Conservation (phyloP, 2,113 vertebrate genomes). For the Xyrauchen texanus region DNA sequence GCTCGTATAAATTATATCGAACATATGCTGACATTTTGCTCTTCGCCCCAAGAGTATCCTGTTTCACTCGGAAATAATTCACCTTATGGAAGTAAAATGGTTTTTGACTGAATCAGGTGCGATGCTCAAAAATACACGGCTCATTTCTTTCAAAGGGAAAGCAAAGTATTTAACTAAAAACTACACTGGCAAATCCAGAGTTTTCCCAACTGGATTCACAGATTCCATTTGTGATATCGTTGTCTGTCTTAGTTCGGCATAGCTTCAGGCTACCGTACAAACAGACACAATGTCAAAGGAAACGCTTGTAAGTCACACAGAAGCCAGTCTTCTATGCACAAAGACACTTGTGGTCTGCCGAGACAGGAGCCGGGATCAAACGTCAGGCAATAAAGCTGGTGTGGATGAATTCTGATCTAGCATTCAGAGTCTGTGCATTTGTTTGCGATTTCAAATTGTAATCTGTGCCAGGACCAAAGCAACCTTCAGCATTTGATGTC, state of each 20-base stretch:
- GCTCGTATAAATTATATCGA: slow-evolving; percentile 3
- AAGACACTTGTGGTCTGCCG: background rate
- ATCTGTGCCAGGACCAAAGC: too few relatives aligned
- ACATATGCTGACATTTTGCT: background rate
- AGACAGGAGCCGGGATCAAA: background rate
- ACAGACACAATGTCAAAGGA: slow-evolving; percentile 11
- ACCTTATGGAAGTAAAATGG: too few relatives aligned
- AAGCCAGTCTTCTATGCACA: slow-evolving; percentile 1
- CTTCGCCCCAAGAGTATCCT: background rate
- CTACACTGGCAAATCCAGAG: background rate
- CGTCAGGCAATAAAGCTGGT: background rate
- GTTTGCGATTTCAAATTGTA: background rate
- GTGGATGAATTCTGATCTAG: background rate
- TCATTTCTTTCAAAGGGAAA: background rate
- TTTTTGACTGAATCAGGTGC: too few relatives aligned
- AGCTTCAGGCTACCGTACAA: slow-evolving; percentile 32
- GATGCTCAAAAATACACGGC: too few relatives aligned
- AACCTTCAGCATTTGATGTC: too few relatives aligned
- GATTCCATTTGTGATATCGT: slow-evolving; percentile 22
- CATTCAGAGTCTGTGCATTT: background rate
- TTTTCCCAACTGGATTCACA: background rate
- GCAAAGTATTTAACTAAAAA: background rate
- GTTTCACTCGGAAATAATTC: too few relatives aligned
- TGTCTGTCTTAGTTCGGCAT: slow-evolving; percentile 18
- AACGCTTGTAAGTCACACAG: slow-evolving; percentile 18